A percentile compares a stretch with the other conserved stretches of the same genome.
phyloP scores from a whole-genome alignment of 2,888 invertebrate genomes.

The Xestia ashworthii region DNA sequence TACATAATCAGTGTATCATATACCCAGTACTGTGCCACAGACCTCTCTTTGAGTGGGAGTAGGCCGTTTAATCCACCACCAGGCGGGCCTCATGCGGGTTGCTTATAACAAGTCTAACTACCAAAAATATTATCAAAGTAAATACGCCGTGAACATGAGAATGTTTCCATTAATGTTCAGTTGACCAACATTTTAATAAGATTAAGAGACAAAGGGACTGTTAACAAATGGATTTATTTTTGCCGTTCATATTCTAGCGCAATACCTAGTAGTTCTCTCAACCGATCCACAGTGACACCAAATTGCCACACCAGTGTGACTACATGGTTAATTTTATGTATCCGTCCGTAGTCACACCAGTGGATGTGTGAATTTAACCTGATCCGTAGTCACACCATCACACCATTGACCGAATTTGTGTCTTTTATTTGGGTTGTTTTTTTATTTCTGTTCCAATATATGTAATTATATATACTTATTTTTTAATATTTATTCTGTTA shows the following conservation, averaged over 20 bases:
- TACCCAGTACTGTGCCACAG: background rate
- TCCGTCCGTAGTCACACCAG: too few species aligned
- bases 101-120: background rate
- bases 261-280: background rate
- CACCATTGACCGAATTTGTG: too few species aligned
- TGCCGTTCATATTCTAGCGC: background rate
- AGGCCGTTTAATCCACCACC: background rate
- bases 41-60: background rate
- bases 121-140: background rate
- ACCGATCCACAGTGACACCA: too few species aligned
- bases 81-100: background rate
- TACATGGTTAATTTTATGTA: too few species aligned
- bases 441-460: too few species aligned
- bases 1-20: background rate
- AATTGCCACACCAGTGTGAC: too few species aligned
- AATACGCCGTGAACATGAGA: background rate
- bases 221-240: background rate
- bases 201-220: background rate
- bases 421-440: too few species aligned
- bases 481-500: too few species aligned
- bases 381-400: too few species aligned
- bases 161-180: background rate
- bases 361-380: too few species aligned
- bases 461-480: too few species aligned
- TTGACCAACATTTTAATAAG: background rate